These are phyloP conservation scores for Nomia melanderi DNA, from an alignment of 1,140 invertebrate species.

Conservation along the genomic window DNA sequence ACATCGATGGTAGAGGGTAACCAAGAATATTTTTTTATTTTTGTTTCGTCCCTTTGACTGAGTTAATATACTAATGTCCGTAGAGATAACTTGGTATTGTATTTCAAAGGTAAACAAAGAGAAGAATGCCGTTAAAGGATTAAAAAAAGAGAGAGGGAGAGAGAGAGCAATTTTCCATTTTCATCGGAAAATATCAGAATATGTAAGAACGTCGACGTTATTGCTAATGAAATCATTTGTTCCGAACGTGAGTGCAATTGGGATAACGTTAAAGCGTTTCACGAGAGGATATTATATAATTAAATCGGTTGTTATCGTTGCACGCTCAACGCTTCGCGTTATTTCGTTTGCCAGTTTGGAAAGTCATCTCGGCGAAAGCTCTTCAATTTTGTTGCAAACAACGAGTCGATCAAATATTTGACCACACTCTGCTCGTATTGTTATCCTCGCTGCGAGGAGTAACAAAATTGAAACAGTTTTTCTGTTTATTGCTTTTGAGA, in stretches of 20 bases:
- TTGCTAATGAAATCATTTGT: not conserved
- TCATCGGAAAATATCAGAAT: not conserved
- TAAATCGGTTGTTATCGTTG: not conserved
- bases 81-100: too few species aligned
- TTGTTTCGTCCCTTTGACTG: too few species aligned
- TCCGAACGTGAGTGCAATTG: not conserved
- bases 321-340: too few species aligned
- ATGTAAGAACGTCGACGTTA: too few species aligned
- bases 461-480: constrained; percentile 15
- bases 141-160: too few species aligned
- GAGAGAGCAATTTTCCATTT: too few species aligned
- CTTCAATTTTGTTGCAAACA: constrained; percentile 5
- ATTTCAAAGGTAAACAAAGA: too few species aligned
- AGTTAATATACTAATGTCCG: too few species aligned
- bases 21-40: too few species aligned
- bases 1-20: too few species aligned
- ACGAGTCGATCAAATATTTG: constrained; percentile 3
- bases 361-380: not conserved
- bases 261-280: not conserved
- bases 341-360: not conserved
- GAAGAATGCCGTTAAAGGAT: too few species aligned
- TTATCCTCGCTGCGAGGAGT: not conserved
- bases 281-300: not conserved
- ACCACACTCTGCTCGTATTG: not conserved
- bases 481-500: constrained; percentile 6